Percentiles rank a stretch among this genome's conserved stretches.
Evolutionary conservation across 2,113 vertebrate genomes (phyloP).

Genomic region (Ovibos moschatus): DNA sequence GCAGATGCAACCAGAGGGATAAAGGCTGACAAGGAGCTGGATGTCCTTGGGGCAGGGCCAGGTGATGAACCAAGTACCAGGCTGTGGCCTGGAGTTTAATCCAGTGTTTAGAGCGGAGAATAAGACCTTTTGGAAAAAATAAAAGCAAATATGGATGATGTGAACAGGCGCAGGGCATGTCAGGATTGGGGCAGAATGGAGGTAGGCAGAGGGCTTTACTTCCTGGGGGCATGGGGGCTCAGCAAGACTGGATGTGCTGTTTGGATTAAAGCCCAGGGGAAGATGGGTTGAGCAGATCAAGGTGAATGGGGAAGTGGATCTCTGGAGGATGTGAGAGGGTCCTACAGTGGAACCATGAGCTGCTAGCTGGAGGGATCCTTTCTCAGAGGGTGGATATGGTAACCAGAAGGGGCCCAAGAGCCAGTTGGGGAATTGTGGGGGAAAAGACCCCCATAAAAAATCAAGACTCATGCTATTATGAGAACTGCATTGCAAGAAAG

Average conservation of each 20-base stretch:
- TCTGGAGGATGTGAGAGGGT: not conserved
- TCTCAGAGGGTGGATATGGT: not conserved
- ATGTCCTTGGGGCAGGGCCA: not conserved
- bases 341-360: not conserved
- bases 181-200: not conserved
- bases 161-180: not conserved
- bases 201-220: not conserved
- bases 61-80: too few species aligned
- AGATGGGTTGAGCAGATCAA: not conserved
- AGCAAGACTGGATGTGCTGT: not conserved
- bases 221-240: not conserved
- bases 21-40: not conserved
- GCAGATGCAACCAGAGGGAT: not conserved
- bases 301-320: not conserved
- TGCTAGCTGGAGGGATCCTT: not conserved
- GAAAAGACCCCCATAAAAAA: not conserved
- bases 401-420: not conserved
- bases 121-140: not conserved
- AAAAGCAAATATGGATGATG: not conserved
- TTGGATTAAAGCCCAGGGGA: not conserved
- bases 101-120: not conserved
- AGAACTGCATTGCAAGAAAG: too few species aligned
- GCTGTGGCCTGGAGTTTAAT: not conserved
- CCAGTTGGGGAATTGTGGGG: not conserved
- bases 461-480: not conserved